Base-by-base conservation (phyloP, 2,797 vertebrate species). In the Mus spretus region DNA sequence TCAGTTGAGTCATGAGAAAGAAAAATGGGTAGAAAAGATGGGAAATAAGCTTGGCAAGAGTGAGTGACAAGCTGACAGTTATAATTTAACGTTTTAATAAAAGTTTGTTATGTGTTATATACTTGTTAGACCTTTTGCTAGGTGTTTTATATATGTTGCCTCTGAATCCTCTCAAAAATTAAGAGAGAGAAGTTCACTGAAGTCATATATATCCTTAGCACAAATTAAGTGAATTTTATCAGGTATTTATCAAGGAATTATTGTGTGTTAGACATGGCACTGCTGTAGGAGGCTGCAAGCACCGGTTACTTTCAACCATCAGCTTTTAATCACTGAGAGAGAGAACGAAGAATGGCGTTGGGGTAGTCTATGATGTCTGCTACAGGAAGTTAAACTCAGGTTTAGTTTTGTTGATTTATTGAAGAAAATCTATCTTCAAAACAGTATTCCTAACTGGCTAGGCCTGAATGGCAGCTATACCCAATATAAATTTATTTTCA, bases 351-450 rank as follows among this genome's bases (percentile, higher is more conserved):
- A 78, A 67, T 59, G 57, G 12, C 10, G 65, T 22, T 55, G 37
- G 28, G 1, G 17, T 47, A 74, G 28, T 31, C 50, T 4, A 0
- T 31, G 7, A 31, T 50, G 8, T 63, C 77, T 14, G 4, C 79
- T 44, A 20, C 11, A 79, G 78, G 26, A 50, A 81, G 63, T 47
- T 95, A 82, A 93, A 86, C 40, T 61, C 67, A 31, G 14, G 28
- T 57, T 94, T 87, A 84, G n/a, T 86, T 93, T 74, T 55, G 50
- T 74, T 72, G 47, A 55, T 82, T 90, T 44, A 47, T 70, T 90
- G 34, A 0, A 24, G 59, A 85, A 96, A 93, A 67, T 88, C 44
- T 14, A n/a, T 92, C 44, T 90, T 93, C 44, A 19, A 81, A 96
- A 84, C 89, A 65, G 31, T 74, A 37, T 82, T 94, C 2, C 20